phyloP scores from a whole-genome alignment of 2,797 vertebrate species.

The Vireo griseus region DNA sequence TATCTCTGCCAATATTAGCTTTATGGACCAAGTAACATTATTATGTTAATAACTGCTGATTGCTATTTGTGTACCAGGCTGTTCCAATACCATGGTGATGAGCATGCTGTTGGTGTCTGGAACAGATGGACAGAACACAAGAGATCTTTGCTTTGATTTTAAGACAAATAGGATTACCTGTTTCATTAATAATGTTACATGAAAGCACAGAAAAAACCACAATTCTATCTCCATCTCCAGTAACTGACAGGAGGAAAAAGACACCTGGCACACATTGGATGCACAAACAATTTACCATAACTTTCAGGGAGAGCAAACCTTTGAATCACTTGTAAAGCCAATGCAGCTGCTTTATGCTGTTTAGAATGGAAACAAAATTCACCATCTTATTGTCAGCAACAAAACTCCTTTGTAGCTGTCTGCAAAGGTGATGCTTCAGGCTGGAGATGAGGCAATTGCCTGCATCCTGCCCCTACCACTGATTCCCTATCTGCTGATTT shows the following conservation, averaged over 20 bases:
- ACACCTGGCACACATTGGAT: not conserved
- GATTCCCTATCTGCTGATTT: not conserved
- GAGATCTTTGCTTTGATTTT: conserved; percentile 38
- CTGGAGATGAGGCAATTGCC: not conserved
- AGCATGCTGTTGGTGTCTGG: conserved; percentile 21
- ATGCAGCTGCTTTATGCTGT: not conserved
- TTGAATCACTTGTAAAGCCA: not conserved
- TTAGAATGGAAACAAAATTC: not conserved
- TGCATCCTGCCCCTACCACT: not conserved
- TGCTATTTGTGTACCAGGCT: conserved; percentile 31
- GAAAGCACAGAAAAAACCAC: conserved; percentile 68
- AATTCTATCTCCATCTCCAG: conserved; percentile 59
- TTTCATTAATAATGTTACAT: conserved; percentile 61
- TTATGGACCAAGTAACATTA: conserved; percentile 37
- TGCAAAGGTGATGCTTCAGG: not conserved
- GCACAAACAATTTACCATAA: not conserved
- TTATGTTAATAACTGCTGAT: conserved; percentile 26
- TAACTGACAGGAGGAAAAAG: conserved; percentile 9
- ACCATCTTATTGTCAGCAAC: not conserved
- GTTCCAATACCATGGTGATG: conserved; percentile 46
- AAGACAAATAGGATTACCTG: conserved; percentile 64
- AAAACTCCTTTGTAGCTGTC: not conserved
- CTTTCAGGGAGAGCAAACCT: not conserved
- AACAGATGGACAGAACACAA: conserved; percentile 46
- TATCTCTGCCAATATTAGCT: conserved; percentile 28